Conservation (phyloP, 2,113 vertebrate genomes). For the Craseonycteris thonglongyai region DNA sequence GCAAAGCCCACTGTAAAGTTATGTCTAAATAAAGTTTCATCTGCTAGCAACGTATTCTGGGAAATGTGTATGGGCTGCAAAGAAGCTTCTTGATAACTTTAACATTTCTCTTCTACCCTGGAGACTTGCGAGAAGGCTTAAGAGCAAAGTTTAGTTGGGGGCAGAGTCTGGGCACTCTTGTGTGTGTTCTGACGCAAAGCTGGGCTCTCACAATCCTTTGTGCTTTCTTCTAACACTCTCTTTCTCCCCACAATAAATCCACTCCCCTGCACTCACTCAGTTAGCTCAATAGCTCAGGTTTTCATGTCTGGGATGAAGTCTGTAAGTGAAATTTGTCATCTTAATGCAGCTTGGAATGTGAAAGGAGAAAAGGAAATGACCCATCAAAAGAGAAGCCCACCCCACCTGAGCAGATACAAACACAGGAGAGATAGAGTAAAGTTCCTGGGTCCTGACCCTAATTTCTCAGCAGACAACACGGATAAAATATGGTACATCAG, state of each 20-base stretch:
- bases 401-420: constrained; percentile 47
- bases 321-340: constrained; percentile 56
- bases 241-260: constrained; percentile 28
- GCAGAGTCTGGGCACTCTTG: rapidly evolving
- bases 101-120: background rate
- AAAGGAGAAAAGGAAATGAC: constrained; percentile 58
- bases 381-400: constrained; percentile 40
- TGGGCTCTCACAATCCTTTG: background rate
- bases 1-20: background rate
- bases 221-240: background rate
- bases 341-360: constrained; percentile 55
- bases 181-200: background rate
- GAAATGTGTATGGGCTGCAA: background rate
- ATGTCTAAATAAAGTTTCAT: background rate
- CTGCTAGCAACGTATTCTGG: background rate
- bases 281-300: constrained; percentile 29
- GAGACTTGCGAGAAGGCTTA: background rate
- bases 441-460: constrained; percentile 58
- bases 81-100: background rate
- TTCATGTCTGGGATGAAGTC: background rate
- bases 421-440: constrained; percentile 38
- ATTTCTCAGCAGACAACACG: constrained; percentile 51
- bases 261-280: constrained; percentile 37
- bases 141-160: background rate
- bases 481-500: constrained; percentile 46